Evolutionary conservation across 2,797 vertebrate genomes (phyloP).

Genomic region (Chelonia mydas): DNA sequence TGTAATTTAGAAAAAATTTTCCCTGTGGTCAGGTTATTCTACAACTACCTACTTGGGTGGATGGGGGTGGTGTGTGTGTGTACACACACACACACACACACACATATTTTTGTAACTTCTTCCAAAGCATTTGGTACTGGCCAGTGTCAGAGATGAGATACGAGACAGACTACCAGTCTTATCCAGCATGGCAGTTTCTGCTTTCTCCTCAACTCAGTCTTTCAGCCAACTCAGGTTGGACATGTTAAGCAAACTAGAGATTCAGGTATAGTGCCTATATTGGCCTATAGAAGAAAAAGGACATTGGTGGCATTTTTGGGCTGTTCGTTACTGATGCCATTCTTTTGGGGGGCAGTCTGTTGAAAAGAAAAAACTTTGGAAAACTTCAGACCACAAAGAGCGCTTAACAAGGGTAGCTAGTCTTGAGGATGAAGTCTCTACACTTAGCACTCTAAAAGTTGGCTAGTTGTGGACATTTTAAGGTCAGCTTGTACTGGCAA

Average conservation of each 20-base stretch:
- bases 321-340: background rate
- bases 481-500: background rate
- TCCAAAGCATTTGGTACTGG: background rate
- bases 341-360: background rate
- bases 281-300: constrained; percentile 7
- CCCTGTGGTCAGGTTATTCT: background rate
- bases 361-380: background rate
- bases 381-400: no score
- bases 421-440: background rate
- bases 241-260: background rate
- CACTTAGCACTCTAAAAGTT: background rate
- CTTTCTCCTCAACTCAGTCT: background rate
- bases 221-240: background rate
- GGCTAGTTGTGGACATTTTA: background rate
- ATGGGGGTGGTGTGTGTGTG: background rate
- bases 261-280: background rate
- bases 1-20: background rate
- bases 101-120: background rate
- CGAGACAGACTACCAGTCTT: background rate
- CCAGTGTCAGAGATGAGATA: background rate
- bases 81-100: background rate
- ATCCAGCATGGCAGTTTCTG: rapidly evolving
- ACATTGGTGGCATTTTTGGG: background rate
- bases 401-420: background rate
- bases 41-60: background rate